Evolutionary conservation across 2,888 invertebrate species (phyloP).

Genomic region (Cataglyphis rosenhaueri): DNA sequence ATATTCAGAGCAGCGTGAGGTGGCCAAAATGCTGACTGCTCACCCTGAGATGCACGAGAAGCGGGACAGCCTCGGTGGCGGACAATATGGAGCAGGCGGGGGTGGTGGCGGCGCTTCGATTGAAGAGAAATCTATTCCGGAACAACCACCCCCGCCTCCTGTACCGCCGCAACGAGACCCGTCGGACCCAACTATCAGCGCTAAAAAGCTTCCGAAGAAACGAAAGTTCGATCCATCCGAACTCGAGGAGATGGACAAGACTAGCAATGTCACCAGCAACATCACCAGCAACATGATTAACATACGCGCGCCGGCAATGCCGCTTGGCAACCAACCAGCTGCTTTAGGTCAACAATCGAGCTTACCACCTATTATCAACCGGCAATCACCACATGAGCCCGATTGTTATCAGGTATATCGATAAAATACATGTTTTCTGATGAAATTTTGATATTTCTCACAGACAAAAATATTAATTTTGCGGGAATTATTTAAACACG

Average conservation of each 20-base stretch:
- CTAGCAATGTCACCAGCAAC: constrained; percentile 83
- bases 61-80: constrained; percentile 80
- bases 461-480: not conserved
- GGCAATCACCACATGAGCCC: constrained; percentile 79
- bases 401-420: constrained; percentile 80
- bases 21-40: constrained; percentile 84
- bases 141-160: constrained; percentile 85
- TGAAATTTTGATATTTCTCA: constrained; percentile 1
- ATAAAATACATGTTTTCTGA: not conserved
- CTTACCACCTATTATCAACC: constrained; percentile 64
- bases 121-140: constrained; percentile 80
- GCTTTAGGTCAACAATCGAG: constrained; percentile 76
- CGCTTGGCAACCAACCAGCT: constrained; percentile 74
- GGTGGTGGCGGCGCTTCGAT: constrained; percentile 80
- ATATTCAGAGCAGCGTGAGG: constrained; percentile 82
- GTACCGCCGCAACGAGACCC: constrained; percentile 87
- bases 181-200: constrained; percentile 85
- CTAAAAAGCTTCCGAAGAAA: constrained; percentile 95
- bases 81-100: constrained; percentile 81
- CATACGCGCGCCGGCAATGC: constrained; percentile 74
- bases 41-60: constrained; percentile 84
- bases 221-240: constrained; percentile 94
- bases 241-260: constrained; percentile 89
- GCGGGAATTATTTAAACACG: not conserved
- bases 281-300: constrained; percentile 83